These are phyloP conservation scores for Trematocara marginatum DNA, from an alignment of 2,113 vertebrate species.

Conservation along the genomic window DNA sequence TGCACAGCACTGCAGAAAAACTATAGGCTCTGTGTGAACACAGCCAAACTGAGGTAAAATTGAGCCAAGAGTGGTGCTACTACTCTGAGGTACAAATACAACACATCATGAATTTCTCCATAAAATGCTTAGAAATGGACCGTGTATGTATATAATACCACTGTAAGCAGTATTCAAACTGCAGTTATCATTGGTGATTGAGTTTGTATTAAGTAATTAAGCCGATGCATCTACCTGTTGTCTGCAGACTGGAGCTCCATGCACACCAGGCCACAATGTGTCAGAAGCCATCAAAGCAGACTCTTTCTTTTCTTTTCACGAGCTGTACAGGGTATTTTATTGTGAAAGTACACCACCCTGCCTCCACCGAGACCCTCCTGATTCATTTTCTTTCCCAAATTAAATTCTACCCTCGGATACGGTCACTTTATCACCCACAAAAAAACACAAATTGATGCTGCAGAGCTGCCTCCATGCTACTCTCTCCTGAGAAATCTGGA, in stretches of 20 bases:
- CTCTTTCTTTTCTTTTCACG: neutral
- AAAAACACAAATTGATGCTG: neutral
- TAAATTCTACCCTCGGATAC: neutral
- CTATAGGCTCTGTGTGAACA: neutral
- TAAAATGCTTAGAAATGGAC: neutral
- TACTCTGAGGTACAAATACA: neutral
- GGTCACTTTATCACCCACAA: neutral
- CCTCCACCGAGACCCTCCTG: neutral
- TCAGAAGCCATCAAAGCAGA: neutral
- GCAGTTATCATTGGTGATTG: conserved; percentile 1
- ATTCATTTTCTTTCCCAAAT: conserved; percentile 4
- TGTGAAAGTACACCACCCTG: neutral
- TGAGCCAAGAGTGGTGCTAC: neutral
- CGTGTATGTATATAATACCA: neutral
- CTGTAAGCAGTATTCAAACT: conserved; percentile 20
- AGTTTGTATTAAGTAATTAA: conserved; percentile 19
- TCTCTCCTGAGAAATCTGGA: neutral
- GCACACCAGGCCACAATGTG: neutral
- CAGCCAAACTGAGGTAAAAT: neutral
- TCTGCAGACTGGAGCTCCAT: neutral
- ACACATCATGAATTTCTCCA: neutral
- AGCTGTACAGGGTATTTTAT: neutral
- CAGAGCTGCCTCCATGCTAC: neutral
- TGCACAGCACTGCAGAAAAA: neutral
- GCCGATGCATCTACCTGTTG: neutral